Evolutionary conservation across 2,113 vertebrate genomes (phyloP).

Genomic region (Zosterops borbonicus): DNA sequence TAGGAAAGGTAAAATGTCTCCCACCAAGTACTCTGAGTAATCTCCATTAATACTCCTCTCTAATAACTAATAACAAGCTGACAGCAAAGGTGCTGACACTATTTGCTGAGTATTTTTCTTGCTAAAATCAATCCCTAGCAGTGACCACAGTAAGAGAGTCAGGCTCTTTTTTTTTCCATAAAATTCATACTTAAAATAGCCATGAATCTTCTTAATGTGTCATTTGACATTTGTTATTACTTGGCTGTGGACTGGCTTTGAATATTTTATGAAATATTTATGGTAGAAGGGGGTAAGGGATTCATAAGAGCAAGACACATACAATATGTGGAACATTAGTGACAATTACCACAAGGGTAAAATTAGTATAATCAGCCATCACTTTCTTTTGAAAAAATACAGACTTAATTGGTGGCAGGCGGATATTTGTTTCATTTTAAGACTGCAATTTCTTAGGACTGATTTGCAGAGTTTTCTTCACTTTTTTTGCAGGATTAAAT

Average conservation of each 20-base stretch:
- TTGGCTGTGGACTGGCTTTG: conserved; percentile 65
- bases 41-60: conserved; percentile 17
- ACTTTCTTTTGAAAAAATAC: conserved; percentile 54
- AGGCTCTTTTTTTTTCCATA: background rate
- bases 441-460: background rate
- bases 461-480: conserved; percentile 31
- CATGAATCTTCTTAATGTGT: conserved; percentile 71
- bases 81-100: conserved; percentile 31
- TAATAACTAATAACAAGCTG: background rate
- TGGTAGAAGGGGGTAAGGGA: conserved; percentile 58
- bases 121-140: conserved; percentile 39
- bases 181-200: conserved; percentile 63
- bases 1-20: background rate
- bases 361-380: conserved; percentile 68
- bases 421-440: conserved; percentile 40
- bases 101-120: conserved; percentile 34
- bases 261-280: conserved; percentile 77
- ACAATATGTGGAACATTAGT: conserved; percentile 69
- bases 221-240: conserved; percentile 73
- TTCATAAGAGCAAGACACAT: conserved; percentile 61
- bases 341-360: conserved; percentile 65
- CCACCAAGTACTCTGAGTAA: background rate
- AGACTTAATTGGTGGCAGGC: conserved; percentile 56
- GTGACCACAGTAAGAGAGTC: conserved; percentile 63
- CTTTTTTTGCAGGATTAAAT: conserved; percentile 36